Evolutionary conservation across 2,797 vertebrate genomes (phyloP), one percentile per base, ranked within the genome.

Genomic region (Perodicticus potto): DNA sequence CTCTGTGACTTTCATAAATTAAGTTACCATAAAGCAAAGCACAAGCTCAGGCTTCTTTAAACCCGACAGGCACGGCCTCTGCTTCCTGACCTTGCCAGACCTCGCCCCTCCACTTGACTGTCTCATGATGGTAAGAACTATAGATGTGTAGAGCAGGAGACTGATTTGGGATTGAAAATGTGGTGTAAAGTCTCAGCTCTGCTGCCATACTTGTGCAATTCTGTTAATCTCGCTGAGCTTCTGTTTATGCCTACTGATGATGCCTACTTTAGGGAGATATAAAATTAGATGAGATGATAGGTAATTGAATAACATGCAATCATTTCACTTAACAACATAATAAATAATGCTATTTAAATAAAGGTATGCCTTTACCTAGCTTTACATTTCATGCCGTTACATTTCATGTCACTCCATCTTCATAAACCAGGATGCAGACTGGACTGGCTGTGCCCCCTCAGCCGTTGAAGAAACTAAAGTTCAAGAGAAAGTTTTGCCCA

Each of bases 231-330:
- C 45, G 73, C 55, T 70, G 11, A 78, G 7, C 1, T 72, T 85
- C 34, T 74, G 34, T 72, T 91, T 45, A 45, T 45, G 45, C 9
- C 45, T 45, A 88, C 4, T 69, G 22, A 80, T 67, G 70, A 57
- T 67, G 27, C 20, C 34, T 63, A 87, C 43, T 49, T 73, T 0
- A 37, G 1, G 37, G 11, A 59, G 6, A 80, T 32, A 87, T 5
- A 82, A 95, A 94, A 92, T 91, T 76, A 92, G 95, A 92, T 90
- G 32, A 91, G 55, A 94, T 81, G 27, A 34, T n/a, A 67, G 14
- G 20, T 69, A 49, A 90, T 25, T 82, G 19, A 91, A 67, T 77
- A 86, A 69, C 32, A 82, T 9, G 2, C 49, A 85, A 59, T 70
- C 25, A 73, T 25, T 82, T 34, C 70, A 80, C 25, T 72, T 83